phyloP scores from a whole-genome alignment of 2,797 vertebrate species.

The Rhinatrema bivittatum region DNA sequence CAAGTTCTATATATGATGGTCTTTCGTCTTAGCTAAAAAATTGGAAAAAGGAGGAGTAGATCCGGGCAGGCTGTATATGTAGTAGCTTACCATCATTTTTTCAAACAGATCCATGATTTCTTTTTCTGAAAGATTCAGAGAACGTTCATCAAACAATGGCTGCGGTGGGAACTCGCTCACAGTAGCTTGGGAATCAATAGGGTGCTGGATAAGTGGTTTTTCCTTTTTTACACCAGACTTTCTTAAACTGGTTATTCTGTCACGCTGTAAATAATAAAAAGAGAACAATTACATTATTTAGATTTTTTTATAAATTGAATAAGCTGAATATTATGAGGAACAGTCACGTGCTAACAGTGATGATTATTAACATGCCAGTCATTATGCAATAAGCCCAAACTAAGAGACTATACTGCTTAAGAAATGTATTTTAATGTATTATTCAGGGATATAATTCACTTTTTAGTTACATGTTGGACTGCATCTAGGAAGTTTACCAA shows the following conservation, averaged over 20 bases:
- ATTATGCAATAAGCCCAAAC: slow-evolving; percentile 34
- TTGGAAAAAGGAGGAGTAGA: too few relatives aligned
- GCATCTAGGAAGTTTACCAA: too few relatives aligned
- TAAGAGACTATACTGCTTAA: slow-evolving; percentile 34
- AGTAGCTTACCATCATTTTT: slow-evolving; percentile 97
- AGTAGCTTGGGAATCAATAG: slow-evolving; percentile 73
- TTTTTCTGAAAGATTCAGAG: slow-evolving; percentile 91
- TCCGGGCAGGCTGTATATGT: too few relatives aligned
- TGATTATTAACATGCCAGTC: slow-evolving; percentile 3
- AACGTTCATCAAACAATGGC: slow-evolving; percentile 83
- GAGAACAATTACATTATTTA: slow-evolving; percentile 2
- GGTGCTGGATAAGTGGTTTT: slow-evolving; percentile 89
- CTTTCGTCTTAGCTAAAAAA: too few relatives aligned
- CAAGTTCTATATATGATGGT: too few relatives aligned
- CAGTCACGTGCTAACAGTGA: slow-evolving; percentile 1
- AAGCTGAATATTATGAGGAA: background rate
- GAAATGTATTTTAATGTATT: too few relatives aligned
- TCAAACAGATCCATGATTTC: slow-evolving; percentile 96
- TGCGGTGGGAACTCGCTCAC: slow-evolving; percentile 81
- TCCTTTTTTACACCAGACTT: slow-evolving; percentile 84
- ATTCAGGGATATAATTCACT: too few relatives aligned
- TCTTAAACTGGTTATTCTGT: slow-evolving; percentile 92
- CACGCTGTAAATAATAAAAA: slow-evolving; percentile 69
- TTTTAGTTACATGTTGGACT: background rate
- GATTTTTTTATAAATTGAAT: background rate